Conservation (phyloP, 1,140 invertebrate species). For the Dendroctonus valens region DNA sequence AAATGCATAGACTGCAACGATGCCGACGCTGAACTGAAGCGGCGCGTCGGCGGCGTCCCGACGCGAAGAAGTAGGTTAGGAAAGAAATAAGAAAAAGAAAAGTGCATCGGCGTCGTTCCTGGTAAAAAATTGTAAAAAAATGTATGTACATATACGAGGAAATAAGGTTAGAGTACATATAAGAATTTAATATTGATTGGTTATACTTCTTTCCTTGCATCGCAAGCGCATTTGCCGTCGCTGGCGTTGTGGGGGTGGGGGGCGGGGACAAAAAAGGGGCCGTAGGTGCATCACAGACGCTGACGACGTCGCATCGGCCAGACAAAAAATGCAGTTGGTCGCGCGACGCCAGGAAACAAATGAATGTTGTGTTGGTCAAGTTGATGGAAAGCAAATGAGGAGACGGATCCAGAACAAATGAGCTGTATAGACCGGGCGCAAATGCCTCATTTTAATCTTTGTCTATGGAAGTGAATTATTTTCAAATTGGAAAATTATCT, state of each 20-base stretch:
- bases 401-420: too few relatives aligned
- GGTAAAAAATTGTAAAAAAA: slow-evolving; percentile 50
- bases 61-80: slow-evolving; percentile 49
- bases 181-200: slow-evolving; percentile 52
- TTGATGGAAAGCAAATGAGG: slow-evolving; percentile 25
- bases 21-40: slow-evolving; percentile 47
- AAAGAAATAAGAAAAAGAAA: slow-evolving; percentile 50
- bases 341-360: slow-evolving; percentile 26
- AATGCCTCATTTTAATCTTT: too few relatives aligned
- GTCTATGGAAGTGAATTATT: too few relatives aligned
- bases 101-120: slow-evolving; percentile 42
- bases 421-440: too few relatives aligned
- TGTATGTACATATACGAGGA: slow-evolving; percentile 51
- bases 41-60: slow-evolving; percentile 37
- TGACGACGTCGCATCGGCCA: slow-evolving; percentile 11
- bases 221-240: slow-evolving; percentile 34
- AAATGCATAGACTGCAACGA: slow-evolving; percentile 47
- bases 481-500: too few relatives aligned
- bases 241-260: slow-evolving; percentile 19
- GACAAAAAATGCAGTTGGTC: slow-evolving; percentile 37
- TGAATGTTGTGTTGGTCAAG: slow-evolving; percentile 27
- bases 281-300: slow-evolving; percentile 31
- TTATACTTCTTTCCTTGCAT: slow-evolving; percentile 44
- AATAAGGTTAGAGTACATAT: slow-evolving; percentile 49
- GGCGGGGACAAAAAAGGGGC: slow-evolving; percentile 20